Evolutionary conservation across 2,797 vertebrate species (phyloP).

Genomic region (Ptychobarbus kaznakovi): DNA sequence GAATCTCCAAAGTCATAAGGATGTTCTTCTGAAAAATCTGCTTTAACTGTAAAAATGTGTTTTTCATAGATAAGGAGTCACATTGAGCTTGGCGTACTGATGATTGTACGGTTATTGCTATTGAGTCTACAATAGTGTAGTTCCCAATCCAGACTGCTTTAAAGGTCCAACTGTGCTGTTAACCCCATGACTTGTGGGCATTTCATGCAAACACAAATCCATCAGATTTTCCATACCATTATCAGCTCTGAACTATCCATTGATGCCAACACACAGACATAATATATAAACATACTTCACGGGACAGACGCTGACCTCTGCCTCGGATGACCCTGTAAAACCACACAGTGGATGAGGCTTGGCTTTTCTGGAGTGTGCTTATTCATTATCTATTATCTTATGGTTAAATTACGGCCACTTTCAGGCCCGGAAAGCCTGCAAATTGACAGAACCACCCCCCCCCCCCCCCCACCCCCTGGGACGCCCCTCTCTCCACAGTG

Average conservation of each 20-base stretch:
- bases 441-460: not conserved
- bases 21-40: slow-evolving; percentile 28
- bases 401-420: slow-evolving; percentile 21
- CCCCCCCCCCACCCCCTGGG: not conserved
- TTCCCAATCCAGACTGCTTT: slow-evolving; percentile 33
- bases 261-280: slow-evolving; percentile 40
- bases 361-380: slow-evolving; percentile 67
- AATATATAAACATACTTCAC: slow-evolving; percentile 52
- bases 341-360: slow-evolving; percentile 64
- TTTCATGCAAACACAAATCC: slow-evolving; percentile 52
- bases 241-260: slow-evolving; percentile 15
- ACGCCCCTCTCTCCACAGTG: not conserved
- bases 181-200: slow-evolving; percentile 37
- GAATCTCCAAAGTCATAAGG: slow-evolving; percentile 11
- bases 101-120: slow-evolving; percentile 60
- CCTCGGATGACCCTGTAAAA: slow-evolving; percentile 39
- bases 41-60: not conserved
- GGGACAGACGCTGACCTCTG: slow-evolving; percentile 46
- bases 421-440: not conserved
- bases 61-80: slow-evolving; percentile 25
- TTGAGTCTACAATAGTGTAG: slow-evolving; percentile 28
- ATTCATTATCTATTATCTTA: slow-evolving; percentile 35
- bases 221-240: slow-evolving; percentile 12
- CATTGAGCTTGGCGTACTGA: slow-evolving; percentile 41
- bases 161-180: slow-evolving; percentile 22